Percentiles rank a stretch among this genome's conserved stretches.
phyloP scores from a whole-genome alignment of 2,113 vertebrate genomes.

The Arizona elegans region DNA sequence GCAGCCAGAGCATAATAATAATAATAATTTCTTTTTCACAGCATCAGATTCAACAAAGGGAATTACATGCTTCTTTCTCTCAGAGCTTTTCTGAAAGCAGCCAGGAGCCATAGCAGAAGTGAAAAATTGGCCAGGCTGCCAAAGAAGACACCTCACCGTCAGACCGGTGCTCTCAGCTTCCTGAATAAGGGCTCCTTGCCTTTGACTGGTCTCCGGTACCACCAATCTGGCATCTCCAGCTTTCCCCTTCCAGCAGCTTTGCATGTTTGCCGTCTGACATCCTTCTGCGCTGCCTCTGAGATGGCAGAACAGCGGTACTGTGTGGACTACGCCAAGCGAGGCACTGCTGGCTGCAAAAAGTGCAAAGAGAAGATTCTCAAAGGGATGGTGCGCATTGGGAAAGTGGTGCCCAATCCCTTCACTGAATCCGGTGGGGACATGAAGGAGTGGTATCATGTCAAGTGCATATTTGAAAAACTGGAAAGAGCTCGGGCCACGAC shows the following conservation, averaged over 20 bases:
- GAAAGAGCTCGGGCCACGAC: slow-evolving; percentile 91
- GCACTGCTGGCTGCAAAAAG: slow-evolving; percentile 95
- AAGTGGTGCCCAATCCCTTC: slow-evolving; percentile 95
- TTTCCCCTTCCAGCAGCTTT: neutral
- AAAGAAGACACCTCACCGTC: rapidly evolving
- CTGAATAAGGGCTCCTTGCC: neutral
- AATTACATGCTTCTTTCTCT: slow-evolving; percentile 62
- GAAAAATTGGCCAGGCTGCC: neutral
- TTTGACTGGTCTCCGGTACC: neutral
- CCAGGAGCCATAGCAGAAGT: slow-evolving; percentile 27
- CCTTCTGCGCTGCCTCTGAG: slow-evolving; percentile 36
- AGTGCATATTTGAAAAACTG: slow-evolving; percentile 97
- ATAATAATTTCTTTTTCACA: neutral
- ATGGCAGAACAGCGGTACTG: slow-evolving; percentile 94
- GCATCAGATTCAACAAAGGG: rapidly evolving
- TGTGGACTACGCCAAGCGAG: slow-evolving; percentile 94
- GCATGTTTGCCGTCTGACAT: neutral
- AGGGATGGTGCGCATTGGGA: slow-evolving; percentile 89
- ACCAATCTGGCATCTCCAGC: neutral
- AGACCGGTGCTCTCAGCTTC: neutral
- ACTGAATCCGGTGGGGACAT: slow-evolving; percentile 94
- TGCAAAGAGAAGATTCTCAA: slow-evolving; percentile 97
- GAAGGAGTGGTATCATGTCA: slow-evolving; percentile 98
- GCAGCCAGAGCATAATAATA: neutral
- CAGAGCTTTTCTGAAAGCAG: slow-evolving; percentile 34